These are phyloP conservation scores for Camptogramma bilineatum DNA, from an alignment of 2,888 invertebrate species.

Conservation along the genomic window DNA sequence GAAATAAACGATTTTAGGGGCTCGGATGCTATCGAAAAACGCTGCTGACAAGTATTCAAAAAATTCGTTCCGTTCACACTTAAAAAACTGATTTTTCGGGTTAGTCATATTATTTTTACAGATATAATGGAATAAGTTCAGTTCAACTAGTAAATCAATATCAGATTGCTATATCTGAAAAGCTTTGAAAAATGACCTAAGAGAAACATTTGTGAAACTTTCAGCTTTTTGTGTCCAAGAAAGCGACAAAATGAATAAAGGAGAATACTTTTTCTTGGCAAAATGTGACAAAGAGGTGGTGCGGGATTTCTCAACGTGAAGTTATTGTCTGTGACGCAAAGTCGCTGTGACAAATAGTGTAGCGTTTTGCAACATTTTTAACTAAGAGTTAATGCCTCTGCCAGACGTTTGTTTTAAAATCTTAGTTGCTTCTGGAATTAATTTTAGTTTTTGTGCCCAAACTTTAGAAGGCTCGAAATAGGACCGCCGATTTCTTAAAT, in stretches of 20 bases:
- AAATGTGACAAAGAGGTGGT: constrained; percentile 79
- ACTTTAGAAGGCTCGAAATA: neutral
- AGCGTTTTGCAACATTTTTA: constrained; percentile 74
- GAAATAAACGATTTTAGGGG: constrained; percentile 59
- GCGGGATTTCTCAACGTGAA: constrained; percentile 76
- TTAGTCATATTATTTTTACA: no score
- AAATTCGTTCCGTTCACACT: neutral
- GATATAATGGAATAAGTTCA: neutral
- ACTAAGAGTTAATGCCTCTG: constrained; percentile 64
- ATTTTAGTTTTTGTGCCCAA: neutral
- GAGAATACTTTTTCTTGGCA: constrained; percentile 70
- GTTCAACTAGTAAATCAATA: constrained; percentile 1
- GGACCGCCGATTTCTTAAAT: no score
- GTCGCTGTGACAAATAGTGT: constrained; percentile 75
- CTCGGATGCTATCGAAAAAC: constrained; percentile 32
- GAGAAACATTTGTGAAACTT: constrained; percentile 28
- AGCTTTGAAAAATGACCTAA: constrained; percentile 18
- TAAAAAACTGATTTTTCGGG: no score
- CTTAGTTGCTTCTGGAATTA: neutral
- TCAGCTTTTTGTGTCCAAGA: constrained; percentile 37
- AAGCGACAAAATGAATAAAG: constrained; percentile 71
- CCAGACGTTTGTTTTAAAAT: constrained; percentile 28
- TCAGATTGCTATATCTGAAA: neutral
- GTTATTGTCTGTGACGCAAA: constrained; percentile 79
- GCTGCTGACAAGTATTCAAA: constrained; percentile 7